Evolutionary conservation across 2,888 invertebrate species (phyloP).

Genomic region (Tanytarsus gracilentus): DNA sequence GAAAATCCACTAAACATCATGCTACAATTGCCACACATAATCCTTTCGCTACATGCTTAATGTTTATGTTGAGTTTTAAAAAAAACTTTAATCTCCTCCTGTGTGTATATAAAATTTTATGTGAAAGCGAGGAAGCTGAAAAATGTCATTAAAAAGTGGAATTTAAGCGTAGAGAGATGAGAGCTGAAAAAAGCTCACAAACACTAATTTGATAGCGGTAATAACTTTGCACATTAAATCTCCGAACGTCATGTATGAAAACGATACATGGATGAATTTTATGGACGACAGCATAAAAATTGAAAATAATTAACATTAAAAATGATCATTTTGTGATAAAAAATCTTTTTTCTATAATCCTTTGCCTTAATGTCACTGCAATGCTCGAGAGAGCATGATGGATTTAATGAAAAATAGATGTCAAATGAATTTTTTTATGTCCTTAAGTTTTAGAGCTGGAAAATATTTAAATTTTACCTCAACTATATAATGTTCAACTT

Average conservation of each 20-base stretch:
- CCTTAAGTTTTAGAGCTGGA: no score
- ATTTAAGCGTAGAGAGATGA: conserved; percentile 2
- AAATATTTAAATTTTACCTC: neutral
- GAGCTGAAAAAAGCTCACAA: no score
- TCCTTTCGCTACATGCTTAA: neutral
- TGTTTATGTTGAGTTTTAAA: neutral
- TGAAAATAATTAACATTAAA: neutral
- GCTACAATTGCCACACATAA: no score
- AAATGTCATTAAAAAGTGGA: neutral
- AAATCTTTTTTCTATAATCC: no score
- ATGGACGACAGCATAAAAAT: neutral
- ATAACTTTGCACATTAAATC: conserved; percentile 2
- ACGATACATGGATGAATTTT: neutral
- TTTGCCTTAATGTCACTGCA: no score
- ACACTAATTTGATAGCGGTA: conserved; percentile 4
- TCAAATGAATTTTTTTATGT: no score
- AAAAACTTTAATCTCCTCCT: neutral
- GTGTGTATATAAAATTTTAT: neutral
- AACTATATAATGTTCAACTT: no score
- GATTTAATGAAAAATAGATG: no score
- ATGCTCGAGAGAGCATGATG: no score
- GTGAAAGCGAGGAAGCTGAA: neutral
- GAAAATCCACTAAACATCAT: no score
- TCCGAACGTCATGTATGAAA: neutral
- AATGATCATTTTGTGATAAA: no score